phyloP scores from a whole-genome alignment of 2,888 invertebrate genomes.

The Polyommatus iphigenia region DNA sequence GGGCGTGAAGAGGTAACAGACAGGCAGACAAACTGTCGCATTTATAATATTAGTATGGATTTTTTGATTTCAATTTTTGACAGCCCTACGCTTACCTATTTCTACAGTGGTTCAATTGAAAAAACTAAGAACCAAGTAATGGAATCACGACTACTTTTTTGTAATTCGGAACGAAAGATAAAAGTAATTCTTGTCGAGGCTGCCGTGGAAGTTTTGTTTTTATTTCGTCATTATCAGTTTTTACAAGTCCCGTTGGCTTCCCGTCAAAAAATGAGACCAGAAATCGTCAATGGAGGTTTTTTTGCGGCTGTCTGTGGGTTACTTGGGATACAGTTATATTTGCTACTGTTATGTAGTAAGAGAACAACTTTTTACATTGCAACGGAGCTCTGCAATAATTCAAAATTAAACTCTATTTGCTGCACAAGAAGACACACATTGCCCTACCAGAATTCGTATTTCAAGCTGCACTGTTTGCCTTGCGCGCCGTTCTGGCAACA shows the following conservation, averaged over 20 bases:
- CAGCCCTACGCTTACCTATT: conserved; percentile 38
- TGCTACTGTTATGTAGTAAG: background rate
- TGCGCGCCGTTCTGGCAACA: background rate
- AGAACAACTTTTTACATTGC: background rate
- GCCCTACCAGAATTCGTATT: background rate
- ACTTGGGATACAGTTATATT: conserved; percentile 5
- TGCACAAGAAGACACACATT: background rate
- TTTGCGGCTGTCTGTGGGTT: background rate
- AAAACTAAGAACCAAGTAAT: conserved; percentile 52
- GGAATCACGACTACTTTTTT: conserved; percentile 57
- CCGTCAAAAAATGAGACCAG: conserved; percentile 32
- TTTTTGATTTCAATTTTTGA: background rate
- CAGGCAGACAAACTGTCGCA: no score
- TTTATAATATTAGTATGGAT: no score
- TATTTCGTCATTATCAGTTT: conserved; percentile 46
- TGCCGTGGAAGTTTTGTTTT: conserved; percentile 51
- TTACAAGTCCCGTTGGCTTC: conserved; percentile 48
- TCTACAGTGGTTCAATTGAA: conserved; percentile 37
- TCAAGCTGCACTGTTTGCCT: background rate
- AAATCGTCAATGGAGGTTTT: conserved; percentile 33
- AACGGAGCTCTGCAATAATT: background rate
- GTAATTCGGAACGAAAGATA: conserved; percentile 47
- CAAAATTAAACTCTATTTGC: background rate
- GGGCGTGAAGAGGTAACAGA: no score
- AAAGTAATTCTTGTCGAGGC: conserved; percentile 60